Base-by-base conservation (phyloP, 2,888 invertebrate species). In the Rhimphoctona megacephalus region DNA sequence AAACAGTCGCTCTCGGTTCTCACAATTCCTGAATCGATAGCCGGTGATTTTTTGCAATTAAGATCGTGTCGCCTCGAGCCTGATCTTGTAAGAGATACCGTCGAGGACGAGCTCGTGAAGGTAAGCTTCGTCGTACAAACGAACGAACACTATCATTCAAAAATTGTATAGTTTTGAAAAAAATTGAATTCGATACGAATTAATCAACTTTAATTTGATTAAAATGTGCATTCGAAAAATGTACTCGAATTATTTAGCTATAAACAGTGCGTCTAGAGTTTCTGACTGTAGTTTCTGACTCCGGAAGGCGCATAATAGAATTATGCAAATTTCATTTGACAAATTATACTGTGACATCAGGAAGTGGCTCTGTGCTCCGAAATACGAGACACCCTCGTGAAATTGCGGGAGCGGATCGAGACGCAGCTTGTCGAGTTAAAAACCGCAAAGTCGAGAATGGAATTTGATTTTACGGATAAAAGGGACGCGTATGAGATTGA, bases 381-480 rank as follows among this genome's bases (percentile, higher is more conserved):
- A 93, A 96, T 97, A 11, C 95, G 96, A 87, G 95, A 95, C 36
- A 95, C 96, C 3, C 94, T 97, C 19, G 95, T 95, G 52, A 95
- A 95, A 88, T 96, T 96, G 0, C 93, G 97, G 7, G 95, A 95
- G 54, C 96, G 96, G 91, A 96, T 97, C 43, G 96, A 97, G 88
- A 95, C 95, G 54, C 97, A 98, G 94, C 95, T 97, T 92, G 92
- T 96, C 43, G 96, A 97, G 90, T 97, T 98, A 91, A 97, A 97
- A 91, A 96, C 97, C 22, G 97, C 97, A 0, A 98, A 98, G 92
- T 96, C 97, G 89, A 96, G 97, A 66, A 95, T 98, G 84, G 98
- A 99, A 94, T 97, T 96, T 91, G 98, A 98, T 93, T 98, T 98
- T 98, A 98, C 98, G 91, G 98, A 98, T 92, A 99, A 99, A 95